Evolutionary conservation across 1,140 invertebrate genomes (phyloP).

Genomic region (Drosophila elegans): DNA sequence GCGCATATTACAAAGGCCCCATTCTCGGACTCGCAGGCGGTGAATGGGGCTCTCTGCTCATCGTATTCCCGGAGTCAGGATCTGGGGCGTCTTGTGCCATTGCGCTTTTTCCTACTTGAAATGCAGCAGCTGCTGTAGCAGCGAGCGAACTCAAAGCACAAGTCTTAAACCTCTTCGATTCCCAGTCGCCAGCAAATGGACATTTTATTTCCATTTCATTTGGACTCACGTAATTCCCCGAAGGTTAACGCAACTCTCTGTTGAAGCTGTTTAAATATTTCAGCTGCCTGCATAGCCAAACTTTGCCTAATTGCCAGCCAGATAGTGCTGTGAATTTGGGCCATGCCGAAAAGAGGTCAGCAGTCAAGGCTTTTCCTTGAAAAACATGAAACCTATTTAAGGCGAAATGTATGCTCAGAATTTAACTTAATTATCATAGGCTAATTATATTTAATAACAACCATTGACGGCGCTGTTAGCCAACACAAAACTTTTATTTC

Average conservation of each 20-base stretch:
- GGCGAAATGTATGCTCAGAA: neutral
- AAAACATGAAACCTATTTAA: neutral
- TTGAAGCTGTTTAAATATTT: slow-evolving; percentile 66
- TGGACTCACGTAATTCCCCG: slow-evolving; percentile 69
- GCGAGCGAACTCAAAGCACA: slow-evolving; percentile 32
- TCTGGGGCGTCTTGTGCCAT: slow-evolving; percentile 26
- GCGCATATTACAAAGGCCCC: slow-evolving; percentile 67
- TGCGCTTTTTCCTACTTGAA: slow-evolving; percentile 67
- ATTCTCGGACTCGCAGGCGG: slow-evolving; percentile 18
- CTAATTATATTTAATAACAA: no score
- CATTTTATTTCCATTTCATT: slow-evolving; percentile 74
- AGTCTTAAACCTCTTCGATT: slow-evolving; percentile 47
- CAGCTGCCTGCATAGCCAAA: slow-evolving; percentile 54
- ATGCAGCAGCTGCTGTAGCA: slow-evolving; percentile 71
- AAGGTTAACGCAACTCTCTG: slow-evolving; percentile 42
- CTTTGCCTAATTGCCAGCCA: slow-evolving; percentile 62
- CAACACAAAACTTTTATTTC: no score
- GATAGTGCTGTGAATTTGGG: slow-evolving; percentile 48
- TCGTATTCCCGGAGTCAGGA: slow-evolving; percentile 5
- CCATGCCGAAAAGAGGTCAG: slow-evolving; percentile 23
- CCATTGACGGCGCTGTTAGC: no score
- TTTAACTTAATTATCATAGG: neutral
- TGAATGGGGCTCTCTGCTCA: neutral
- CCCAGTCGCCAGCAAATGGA: slow-evolving; percentile 36
- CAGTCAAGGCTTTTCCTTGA: slow-evolving; percentile 17